Evolutionary conservation across 2,888 invertebrate species (phyloP), one percentile per base, ranked within the genome.

Genomic region (Caenorhabditis imperialis): DNA sequence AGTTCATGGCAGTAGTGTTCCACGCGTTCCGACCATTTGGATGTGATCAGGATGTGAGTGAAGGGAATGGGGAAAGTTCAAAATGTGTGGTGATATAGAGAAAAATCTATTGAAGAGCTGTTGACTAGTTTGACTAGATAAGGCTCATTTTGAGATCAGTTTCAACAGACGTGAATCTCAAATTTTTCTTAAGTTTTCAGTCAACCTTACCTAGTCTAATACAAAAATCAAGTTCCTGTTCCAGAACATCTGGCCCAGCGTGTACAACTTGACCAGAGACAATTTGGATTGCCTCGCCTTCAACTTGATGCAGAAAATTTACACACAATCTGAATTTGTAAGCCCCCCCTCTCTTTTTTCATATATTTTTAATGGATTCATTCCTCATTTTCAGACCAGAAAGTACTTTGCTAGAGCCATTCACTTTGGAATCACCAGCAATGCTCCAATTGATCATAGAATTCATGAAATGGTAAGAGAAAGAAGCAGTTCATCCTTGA

Each of bases 351-450:
- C n/a, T n/a, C n/a, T 67, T 10, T 12, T 20, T 6, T 1, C 44
- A 8, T 2, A 20, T 45, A 1, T 25, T n/a, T 14, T 42, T 22
- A 37, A 42, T 14, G 7, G 3, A 47, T n/a, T 8, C 10, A 40
- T 8, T 2, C 30, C 10, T 30, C 30, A 30, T n/a, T 48, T 62
- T 51, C 22, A 73, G 73, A 65, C 73, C 4, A 20, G 62, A 23
- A 73, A 73, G 37, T 73, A 73, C 16, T 60, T 73, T 14, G 58
- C 73, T 16, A 40, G 73, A 44, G 73, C 73, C n/a, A 54, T 73
- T 23, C 73, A 73, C 33, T 73, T 60, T 22, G 65, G 73, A 1
- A 35, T 73, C 16, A 73, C 51, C 3, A 73, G 73, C 23, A 47
- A 38, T 1, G 65, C 73, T 22, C 73, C 73, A 8, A 65, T 73